A percentile compares a stretch with the other conserved stretches of the same genome.
These are phyloP conservation scores for Agrochola macilenta DNA, from an alignment of 2,888 invertebrate species.

Conservation along the genomic window DNA sequence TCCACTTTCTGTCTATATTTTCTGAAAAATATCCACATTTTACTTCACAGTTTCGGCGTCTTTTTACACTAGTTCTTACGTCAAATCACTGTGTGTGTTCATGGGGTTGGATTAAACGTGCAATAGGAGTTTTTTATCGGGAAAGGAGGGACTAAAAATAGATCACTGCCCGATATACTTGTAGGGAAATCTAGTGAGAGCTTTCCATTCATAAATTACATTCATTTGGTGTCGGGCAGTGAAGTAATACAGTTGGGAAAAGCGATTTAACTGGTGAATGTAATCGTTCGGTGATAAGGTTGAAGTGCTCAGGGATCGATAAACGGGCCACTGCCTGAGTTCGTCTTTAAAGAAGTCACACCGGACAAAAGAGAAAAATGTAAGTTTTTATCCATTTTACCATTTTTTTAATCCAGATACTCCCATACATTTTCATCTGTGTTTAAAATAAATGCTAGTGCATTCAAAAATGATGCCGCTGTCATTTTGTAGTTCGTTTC, in stretches of 20 bases:
- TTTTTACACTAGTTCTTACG: conserved; percentile 67
- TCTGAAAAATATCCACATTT: conserved; percentile 80
- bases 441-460: background rate
- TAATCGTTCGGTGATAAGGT: conserved; percentile 59
- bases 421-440: background rate
- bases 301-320: conserved; percentile 63
- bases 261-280: conserved; percentile 73
- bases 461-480: background rate
- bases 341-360: conserved; percentile 39
- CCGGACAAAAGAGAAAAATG: conserved; percentile 62
- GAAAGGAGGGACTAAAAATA: conserved; percentile 82
- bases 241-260: conserved; percentile 77
- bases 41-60: conserved; percentile 72
- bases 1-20: conserved; percentile 83
- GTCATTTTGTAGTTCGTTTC: conserved; percentile 27
- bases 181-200: conserved; percentile 78
- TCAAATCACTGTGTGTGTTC: conserved; percentile 70
- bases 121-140: conserved; percentile 52
- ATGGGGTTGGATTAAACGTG: conserved; percentile 59
- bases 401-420: background rate
- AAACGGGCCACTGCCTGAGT: conserved; percentile 49
- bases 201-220: conserved; percentile 87
- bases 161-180: conserved; percentile 78
- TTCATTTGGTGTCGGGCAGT: conserved; percentile 85
- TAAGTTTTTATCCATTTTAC: conserved; percentile 56